phyloP scores from a whole-genome alignment of 2,113 vertebrate genomes.

The Ginglymostoma cirratum region DNA sequence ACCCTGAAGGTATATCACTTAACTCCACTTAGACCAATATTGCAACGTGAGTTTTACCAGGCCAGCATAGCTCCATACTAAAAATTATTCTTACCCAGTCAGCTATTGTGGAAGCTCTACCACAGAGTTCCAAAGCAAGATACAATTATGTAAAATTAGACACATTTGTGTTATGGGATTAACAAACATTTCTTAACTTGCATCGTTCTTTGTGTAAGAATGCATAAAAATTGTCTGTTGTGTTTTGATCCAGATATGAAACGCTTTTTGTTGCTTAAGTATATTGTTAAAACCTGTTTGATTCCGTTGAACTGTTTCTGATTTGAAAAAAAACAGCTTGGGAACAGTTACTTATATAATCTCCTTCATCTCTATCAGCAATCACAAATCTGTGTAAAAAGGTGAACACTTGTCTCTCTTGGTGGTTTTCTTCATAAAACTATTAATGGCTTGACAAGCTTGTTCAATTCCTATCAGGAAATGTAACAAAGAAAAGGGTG shows the following conservation, averaged over 20 bases:
- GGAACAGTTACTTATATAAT: neutral
- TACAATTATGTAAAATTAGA: neutral
- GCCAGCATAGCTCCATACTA: neutral
- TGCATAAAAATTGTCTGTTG: neutral
- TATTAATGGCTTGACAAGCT: neutral
- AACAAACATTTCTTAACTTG: neutral
- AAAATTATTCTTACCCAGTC: neutral
- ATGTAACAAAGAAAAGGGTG: neutral
- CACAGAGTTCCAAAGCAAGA: neutral
- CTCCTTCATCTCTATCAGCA: conserved; percentile 22
- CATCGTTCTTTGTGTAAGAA: neutral
- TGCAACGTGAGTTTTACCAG: neutral
- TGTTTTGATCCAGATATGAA: neutral
- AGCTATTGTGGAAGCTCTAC: neutral
- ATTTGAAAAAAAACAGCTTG: neutral
- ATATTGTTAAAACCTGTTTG: neutral
- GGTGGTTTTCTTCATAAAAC: neutral
- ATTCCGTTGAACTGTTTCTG: neutral
- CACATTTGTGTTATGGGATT: neutral
- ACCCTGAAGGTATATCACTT: neutral
- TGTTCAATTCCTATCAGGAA: neutral
- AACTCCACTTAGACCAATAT: neutral
- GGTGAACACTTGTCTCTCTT: neutral
- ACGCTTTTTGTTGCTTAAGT: neutral
- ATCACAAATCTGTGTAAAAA: neutral